These are phyloP conservation scores for Eubasilissa regina DNA, from an alignment of 1,140 invertebrate species.

Conservation along the genomic window DNA sequence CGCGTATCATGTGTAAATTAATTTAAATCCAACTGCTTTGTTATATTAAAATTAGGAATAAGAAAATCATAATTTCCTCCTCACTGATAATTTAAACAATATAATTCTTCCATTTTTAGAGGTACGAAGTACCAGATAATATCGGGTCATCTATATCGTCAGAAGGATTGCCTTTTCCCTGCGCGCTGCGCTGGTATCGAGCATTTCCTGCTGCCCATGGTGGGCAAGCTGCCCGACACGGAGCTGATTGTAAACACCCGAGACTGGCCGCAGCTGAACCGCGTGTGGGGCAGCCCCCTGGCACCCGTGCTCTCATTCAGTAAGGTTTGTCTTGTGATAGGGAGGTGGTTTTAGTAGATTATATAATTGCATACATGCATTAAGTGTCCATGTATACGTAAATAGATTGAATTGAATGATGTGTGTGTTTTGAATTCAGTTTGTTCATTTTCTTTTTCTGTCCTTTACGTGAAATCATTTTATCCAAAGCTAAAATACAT, in stretches of 20 bases:
- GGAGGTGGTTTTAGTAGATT: background rate
- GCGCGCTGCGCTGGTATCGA: constrained; percentile 92
- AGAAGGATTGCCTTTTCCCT: constrained; percentile 92
- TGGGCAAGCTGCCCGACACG: constrained; percentile 82
- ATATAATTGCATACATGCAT: background rate
- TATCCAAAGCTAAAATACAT: too few species aligned
- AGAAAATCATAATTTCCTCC: too few species aligned
- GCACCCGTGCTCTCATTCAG: constrained; percentile 95
- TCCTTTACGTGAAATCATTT: too few species aligned
- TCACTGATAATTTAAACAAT: too few species aligned
- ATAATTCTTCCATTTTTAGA: constrained; percentile 66
- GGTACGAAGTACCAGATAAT: constrained; percentile 91
- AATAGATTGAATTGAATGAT: too few species aligned
- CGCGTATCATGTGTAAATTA: too few species aligned
- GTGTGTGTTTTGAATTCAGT: too few species aligned
- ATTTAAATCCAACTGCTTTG: too few species aligned
- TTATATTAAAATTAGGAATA: too few species aligned
- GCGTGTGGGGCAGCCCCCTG: constrained; percentile 74
- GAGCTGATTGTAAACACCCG: constrained; percentile 92
- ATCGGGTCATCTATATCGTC: constrained; percentile 84
- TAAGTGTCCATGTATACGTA: too few species aligned
- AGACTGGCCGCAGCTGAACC: constrained; percentile 92
- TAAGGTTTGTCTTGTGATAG: constrained; percentile 76
- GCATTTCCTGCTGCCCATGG: constrained; percentile 84
- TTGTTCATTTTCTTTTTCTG: too few species aligned